Percentiles rank a stretch among this genome's conserved stretches.
phyloP scores from a whole-genome alignment of 2,113 vertebrate species.

The Hirundichthys speculiger region DNA sequence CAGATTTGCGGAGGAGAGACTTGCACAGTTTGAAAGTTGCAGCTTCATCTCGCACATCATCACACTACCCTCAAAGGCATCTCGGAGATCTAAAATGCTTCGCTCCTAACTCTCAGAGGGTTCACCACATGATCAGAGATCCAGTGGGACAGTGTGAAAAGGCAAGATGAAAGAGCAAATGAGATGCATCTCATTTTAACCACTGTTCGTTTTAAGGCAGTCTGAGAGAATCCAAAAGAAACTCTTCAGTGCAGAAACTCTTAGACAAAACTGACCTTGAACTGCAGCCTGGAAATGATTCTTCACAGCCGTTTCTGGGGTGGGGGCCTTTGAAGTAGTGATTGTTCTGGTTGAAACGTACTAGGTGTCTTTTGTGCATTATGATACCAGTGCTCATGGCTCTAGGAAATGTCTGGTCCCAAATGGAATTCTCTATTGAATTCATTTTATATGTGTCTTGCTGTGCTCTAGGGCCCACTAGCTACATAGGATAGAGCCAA shows the following conservation, averaged over 20 bases:
- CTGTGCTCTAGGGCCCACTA: slow-evolving; percentile 38
- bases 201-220: slow-evolving; percentile 28
- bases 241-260: slow-evolving; percentile 17
- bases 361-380: slow-evolving; percentile 51
- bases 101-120: not conserved
- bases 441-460: slow-evolving; percentile 50
- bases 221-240: slow-evolving; percentile 25
- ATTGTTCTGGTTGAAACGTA: slow-evolving; percentile 55
- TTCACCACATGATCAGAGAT: slow-evolving; percentile 19
- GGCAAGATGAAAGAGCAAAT: slow-evolving; percentile 32
- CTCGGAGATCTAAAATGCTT: slow-evolving; percentile 21
- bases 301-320: slow-evolving; percentile 32
- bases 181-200: slow-evolving; percentile 28
- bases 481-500: slow-evolving; percentile 38
- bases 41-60: not conserved
- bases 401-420: slow-evolving; percentile 57
- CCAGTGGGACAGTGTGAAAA: slow-evolving; percentile 16
- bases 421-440: slow-evolving; percentile 61
- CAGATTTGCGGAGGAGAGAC: slow-evolving; percentile 6
- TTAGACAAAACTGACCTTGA: slow-evolving; percentile 48
- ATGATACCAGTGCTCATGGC: slow-evolving; percentile 48
- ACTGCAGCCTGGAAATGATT: slow-evolving; percentile 46
- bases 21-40: slow-evolving; percentile 6
- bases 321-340: slow-evolving; percentile 62
- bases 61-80: not conserved